Evolutionary conservation across 2,113 vertebrate genomes (phyloP), one percentile per base, ranked within the genome.

Genomic region (Apus apus): DNA sequence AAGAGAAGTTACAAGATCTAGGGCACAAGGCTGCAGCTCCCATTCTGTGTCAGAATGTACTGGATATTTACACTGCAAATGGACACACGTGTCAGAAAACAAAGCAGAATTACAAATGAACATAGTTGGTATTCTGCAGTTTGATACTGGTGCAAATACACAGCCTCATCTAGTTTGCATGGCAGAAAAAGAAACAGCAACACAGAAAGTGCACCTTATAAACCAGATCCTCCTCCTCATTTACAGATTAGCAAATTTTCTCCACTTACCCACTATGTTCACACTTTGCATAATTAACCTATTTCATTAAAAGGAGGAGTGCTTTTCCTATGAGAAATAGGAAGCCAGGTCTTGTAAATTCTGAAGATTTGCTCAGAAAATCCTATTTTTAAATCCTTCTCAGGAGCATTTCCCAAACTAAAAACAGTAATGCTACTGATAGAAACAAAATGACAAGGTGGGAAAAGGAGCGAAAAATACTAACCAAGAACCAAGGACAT

Each of bases 361-460:
- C 84, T 4, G 13, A 90, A 91, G 81, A 90, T 91, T 94, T 93
- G 15, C 66, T 91, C 27, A 80, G 96, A 91, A 95, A 96, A 92
- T 86, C 94, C 71, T 77, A 80, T 85, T 89, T 95, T 87, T 71
- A 58, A 77, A 89, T 77, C 81, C 75, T 71, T 53, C 58, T 91
- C 30, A 27, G 65, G 46, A 2, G 0, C 64, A 89, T 92, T 95
- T 88, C 53, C 61, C 61, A 57, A 93, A 88, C 68, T 67, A 81
- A 91, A 94, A 81, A 13, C 66, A 76, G 36, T 77, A 77, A 74
- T 54, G 30, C 87, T 88, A 92, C 58, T 72, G 83, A 94, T n/a
- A 78, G 84, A 96, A 91, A 92, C 88, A 92, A 93, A 96, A 90
- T 94, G 65, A 94, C 85, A 79, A 85, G 83, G 87, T 83, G 67